These are phyloP conservation scores for Tetropium fuscum DNA, from an alignment of 2,888 invertebrate species.

Conservation along the genomic window DNA sequence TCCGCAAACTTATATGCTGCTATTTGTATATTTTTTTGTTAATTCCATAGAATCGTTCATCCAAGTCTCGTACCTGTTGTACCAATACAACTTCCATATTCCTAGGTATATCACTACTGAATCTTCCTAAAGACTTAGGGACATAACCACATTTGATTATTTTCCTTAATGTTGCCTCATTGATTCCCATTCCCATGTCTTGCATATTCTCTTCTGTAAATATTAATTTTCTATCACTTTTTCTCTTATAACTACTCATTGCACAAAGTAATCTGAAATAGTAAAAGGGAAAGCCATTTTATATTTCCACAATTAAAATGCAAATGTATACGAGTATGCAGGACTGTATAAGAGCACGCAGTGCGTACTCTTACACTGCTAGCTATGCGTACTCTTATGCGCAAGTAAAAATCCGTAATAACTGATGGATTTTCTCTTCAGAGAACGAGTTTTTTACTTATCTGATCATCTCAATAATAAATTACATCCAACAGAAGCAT, in stretches of 20 bases:
- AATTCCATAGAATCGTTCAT: conserved; percentile 25
- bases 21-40: not conserved
- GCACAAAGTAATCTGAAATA: not conserved
- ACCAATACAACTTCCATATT: conserved; percentile 7
- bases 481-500: not conserved
- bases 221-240: not conserved
- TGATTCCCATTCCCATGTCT: conserved; percentile 6
- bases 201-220: not conserved
- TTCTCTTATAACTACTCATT: not conserved
- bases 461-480: too few relatives aligned
- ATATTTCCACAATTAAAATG: not conserved
- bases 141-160: conserved; percentile 4
- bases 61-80: conserved; percentile 2
- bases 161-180: conserved; percentile 22
- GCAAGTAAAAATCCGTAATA: not conserved
- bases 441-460: too few relatives aligned
- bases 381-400: not conserved
- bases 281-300: too few relatives aligned
- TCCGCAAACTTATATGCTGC: not conserved
- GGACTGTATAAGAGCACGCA: not conserved
- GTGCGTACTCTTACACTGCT: not conserved
- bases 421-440: not conserved
- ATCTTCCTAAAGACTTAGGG: conserved; percentile 12
- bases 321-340: not conserved
- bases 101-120: not conserved